Evolutionary conservation across 2,797 vertebrate species (phyloP).

Genomic region (Agapornis canus): DNA sequence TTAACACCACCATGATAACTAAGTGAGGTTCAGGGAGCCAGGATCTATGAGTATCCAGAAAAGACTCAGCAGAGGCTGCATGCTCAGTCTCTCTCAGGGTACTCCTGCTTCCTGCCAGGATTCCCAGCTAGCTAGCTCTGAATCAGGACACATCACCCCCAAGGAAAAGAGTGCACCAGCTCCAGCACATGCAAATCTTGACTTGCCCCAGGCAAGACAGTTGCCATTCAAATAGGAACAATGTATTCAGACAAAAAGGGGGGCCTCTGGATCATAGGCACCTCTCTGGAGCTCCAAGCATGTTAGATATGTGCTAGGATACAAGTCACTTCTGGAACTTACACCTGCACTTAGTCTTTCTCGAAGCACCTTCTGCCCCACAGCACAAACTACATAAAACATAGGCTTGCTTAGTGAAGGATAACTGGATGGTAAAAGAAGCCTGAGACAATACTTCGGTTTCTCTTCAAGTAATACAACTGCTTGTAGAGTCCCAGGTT

Average conservation of each 20-base stretch:
- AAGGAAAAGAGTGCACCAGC: not conserved
- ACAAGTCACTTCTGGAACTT: not conserved
- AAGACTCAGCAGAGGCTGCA: not conserved
- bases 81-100: not conserved
- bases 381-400: not conserved
- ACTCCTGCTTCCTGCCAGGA: fast-evolving
- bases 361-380: not conserved
- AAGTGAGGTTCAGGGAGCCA: not conserved
- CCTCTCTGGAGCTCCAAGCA: not conserved
- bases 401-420: not conserved
- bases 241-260: not conserved
- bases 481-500: not conserved
- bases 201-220: not conserved
- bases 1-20: not conserved
- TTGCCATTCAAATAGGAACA: not conserved
- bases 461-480: not conserved
- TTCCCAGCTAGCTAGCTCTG: not conserved
- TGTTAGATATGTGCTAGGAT: not conserved
- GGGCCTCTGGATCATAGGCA: not conserved
- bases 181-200: not conserved
- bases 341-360: not conserved
- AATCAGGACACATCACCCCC: fast-evolving
- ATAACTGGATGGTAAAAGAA: not conserved
- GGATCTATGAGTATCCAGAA: not conserved
- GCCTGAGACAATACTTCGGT: not conserved